Percentiles rank a stretch among this genome's conserved stretches.
phyloP scores from a whole-genome alignment of 37 sponge, comb jelly and placozoan species.

The Theonella swinhoei region DNA sequence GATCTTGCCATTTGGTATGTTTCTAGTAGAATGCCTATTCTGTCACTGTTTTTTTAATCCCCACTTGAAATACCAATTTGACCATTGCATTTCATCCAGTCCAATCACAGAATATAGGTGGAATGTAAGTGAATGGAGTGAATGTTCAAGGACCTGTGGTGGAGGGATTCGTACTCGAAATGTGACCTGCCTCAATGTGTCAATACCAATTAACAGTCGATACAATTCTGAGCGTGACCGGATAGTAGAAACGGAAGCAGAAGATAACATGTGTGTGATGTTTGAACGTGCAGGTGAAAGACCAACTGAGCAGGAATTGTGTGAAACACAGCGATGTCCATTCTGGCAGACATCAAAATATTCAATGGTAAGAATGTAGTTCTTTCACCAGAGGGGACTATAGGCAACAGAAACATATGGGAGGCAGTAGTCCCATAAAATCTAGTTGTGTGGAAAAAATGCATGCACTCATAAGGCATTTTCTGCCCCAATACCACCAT shows the following conservation, averaged over 20 bases:
- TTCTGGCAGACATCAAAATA: neutral
- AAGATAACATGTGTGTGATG: neutral
- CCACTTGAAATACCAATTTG: neutral
- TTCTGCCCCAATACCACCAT: slow-evolving; percentile 2
- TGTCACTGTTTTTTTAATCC: neutral
- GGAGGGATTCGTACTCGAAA: neutral
- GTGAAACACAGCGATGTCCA: neutral
- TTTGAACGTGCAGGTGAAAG: neutral
- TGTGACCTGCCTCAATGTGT: neutral
- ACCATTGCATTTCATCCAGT: neutral
- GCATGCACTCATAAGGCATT: too few species aligned
- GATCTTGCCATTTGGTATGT: too few species aligned
- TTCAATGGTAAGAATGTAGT: neutral
- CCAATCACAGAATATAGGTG: neutral
- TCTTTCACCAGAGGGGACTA: too few species aligned
- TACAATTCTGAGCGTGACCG: neutral
- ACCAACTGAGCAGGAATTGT: neutral
- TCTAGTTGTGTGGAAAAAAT: too few species aligned
- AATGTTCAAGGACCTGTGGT: neutral
- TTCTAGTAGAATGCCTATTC: too few species aligned
- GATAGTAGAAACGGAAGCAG: neutral
- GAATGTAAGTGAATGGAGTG: neutral
- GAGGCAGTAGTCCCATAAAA: too few species aligned
- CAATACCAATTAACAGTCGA: neutral
- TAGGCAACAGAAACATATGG: too few species aligned